These are phyloP conservation scores for Laupala kohalensis DNA, from an alignment of 1,140 invertebrate genomes.

Conservation along the genomic window DNA sequence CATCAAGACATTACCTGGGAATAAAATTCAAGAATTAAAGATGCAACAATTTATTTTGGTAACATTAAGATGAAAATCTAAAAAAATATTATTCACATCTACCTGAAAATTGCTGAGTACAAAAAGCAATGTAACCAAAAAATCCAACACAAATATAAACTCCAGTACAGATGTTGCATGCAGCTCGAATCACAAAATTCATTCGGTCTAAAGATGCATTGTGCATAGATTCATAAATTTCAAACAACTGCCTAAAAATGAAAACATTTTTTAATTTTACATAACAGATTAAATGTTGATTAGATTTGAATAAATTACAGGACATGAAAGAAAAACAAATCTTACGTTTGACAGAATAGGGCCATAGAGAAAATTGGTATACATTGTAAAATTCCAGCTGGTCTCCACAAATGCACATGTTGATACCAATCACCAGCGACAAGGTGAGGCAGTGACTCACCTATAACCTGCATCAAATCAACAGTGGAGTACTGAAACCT, in stretches of 20 bases:
- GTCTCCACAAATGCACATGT: slow-evolving; percentile 70
- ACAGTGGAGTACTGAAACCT: neutral
- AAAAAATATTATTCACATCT: slow-evolving; percentile 14
- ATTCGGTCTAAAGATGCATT: slow-evolving; percentile 79
- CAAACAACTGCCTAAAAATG: slow-evolving; percentile 73
- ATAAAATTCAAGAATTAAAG: slow-evolving; percentile 20
- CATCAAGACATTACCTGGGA: slow-evolving; percentile 85
- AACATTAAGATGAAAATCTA: neutral
- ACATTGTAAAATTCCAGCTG: slow-evolving; percentile 72
- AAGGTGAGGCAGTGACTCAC: slow-evolving; percentile 59
- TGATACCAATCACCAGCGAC: slow-evolving; percentile 56
- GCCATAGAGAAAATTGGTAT: slow-evolving; percentile 93
- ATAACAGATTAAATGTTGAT: neutral
- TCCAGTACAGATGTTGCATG: slow-evolving; percentile 81
- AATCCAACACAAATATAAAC: slow-evolving; percentile 79
- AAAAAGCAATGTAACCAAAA: slow-evolving; percentile 91
- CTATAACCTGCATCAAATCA: slow-evolving; percentile 44
- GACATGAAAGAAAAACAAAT: slow-evolving; percentile 18
- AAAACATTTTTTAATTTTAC: neutral
- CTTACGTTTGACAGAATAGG: slow-evolving; percentile 84
- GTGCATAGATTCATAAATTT: slow-evolving; percentile 82
- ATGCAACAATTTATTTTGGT: neutral
- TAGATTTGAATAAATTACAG: neutral
- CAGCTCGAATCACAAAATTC: slow-evolving; percentile 71
- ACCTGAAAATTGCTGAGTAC: slow-evolving; percentile 57